phyloP scores from a whole-genome alignment of 2,888 invertebrate genomes.

The Rhimphoctona megacephalus region DNA sequence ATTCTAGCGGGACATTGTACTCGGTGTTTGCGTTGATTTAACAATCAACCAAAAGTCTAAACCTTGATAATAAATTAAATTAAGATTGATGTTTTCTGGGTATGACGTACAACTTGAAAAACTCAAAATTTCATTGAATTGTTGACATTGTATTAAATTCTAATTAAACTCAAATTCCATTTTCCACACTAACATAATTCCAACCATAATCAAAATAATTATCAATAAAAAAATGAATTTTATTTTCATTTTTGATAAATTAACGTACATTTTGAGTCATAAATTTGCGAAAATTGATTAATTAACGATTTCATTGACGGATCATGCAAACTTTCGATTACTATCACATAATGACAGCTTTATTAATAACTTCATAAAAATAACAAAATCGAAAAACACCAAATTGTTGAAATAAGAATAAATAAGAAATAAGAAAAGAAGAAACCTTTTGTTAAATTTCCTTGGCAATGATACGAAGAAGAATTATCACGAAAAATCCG shows the following conservation, averaged over 20 bases:
- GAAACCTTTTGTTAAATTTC: neutral
- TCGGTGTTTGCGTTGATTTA: conserved; percentile 32
- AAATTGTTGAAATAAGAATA: too few species aligned
- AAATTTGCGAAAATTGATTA: neutral
- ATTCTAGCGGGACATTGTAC: neutral
- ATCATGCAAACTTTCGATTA: neutral
- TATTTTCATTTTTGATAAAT: neutral
- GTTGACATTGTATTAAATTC: neutral
- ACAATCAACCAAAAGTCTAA: conserved; percentile 18
- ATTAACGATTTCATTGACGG: neutral
- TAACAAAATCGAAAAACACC: neutral
- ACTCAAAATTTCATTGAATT: neutral
- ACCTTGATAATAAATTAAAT: conserved; percentile 11
- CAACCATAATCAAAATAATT: neutral
- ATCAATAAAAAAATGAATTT: neutral
- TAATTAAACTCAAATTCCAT: neutral
- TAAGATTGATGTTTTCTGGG: neutral
- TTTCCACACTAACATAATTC: neutral
- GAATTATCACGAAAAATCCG: neutral
- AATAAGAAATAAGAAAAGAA: neutral
- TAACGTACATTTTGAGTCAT: neutral
- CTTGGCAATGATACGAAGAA: neutral
- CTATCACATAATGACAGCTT: neutral
- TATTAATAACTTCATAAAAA: neutral
- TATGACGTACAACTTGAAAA: neutral